Percentiles rank a stretch among this genome's conserved stretches.
phyloP scores from a whole-genome alignment of 2,113 vertebrate species.

The Oncorhynchus tshawytscha region DNA sequence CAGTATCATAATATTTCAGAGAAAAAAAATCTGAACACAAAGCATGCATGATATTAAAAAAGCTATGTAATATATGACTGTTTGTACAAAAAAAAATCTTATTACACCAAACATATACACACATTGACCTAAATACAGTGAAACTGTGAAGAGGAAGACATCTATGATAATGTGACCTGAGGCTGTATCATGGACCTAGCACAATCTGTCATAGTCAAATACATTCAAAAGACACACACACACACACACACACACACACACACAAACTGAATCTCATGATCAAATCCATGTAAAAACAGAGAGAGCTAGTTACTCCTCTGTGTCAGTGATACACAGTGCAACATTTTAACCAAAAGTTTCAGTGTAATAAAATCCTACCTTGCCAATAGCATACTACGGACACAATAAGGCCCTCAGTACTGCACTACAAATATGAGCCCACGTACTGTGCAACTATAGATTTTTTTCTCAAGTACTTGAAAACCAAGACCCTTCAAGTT shows the following conservation, averaged over 20 bases:
- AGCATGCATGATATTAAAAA: not conserved
- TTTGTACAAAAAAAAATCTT: too few relatives aligned
- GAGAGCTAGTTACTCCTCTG: slow-evolving; percentile 42
- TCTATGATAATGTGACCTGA: slow-evolving; percentile 7
- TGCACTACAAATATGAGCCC: too few relatives aligned
- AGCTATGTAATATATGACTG: not conserved
- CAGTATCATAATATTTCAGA: not conserved
- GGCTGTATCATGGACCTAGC: not conserved
- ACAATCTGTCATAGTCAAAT: slow-evolving; percentile 69
- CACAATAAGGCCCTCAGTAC: not conserved
- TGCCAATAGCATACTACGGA: not conserved
- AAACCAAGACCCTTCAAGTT: not conserved
- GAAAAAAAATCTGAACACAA: not conserved
- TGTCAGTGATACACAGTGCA: slow-evolving; percentile 16
- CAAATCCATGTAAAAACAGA: slow-evolving; percentile 59
- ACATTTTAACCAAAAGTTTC: slow-evolving; percentile 47
- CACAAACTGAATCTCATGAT: slow-evolving; percentile 33
- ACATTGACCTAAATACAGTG: slow-evolving; percentile 4
- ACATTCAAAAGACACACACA: slow-evolving; percentile 52
- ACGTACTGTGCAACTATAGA: not conserved
- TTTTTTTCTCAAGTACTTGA: not conserved
- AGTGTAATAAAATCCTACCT: slow-evolving; percentile 50
- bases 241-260: slow-evolving; percentile 10
- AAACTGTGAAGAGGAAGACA: slow-evolving; percentile 21
- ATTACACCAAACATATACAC: not conserved